Base-by-base conservation (phyloP, 2,888 invertebrate species). In the Listrodromus nycthemerus region DNA sequence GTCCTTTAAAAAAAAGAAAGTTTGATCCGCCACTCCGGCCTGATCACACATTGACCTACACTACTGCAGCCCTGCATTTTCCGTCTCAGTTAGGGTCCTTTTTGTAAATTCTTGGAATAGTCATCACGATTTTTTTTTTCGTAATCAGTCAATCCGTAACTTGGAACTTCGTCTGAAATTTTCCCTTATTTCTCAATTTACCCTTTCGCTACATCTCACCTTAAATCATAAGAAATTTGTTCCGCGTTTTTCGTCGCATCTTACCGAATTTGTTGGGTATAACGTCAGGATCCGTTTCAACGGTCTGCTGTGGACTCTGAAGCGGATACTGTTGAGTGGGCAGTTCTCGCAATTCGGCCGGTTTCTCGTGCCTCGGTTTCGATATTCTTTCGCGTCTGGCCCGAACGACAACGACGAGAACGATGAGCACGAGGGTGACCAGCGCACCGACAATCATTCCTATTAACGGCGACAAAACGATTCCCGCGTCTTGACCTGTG, bases 201-300 rank as follows among this genome's bases (percentile, higher is more conserved):
- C 10, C 41, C 41, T 41, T 41, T 41, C 41, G 41, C 41, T 16
- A 3, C 13, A 2, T 13, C 0, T 4, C 10, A 3, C 16, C 4
- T 55, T 6, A 4, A 70, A 77, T 19, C 33, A 52, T 4, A 13
- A 0, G 3, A 13, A 61, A 45, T 48, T 30, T 13, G n/a, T 7
- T 10, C 21, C 37, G 24, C 16, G 1, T 16, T 16, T 16, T 16
- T 16, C 13, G 6, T 10, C 24, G 10, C 65, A 77, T 89, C 94
- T 94, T 94, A 96, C 96, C 96, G 89, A 96, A 96, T 94, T 96
- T 96, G 85, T 96, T 96, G 85, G 96, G 96, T 92, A 96, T 96
- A 83, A 96, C 95, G 93, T 96, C 96, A 21, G 96, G 96, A 94
- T 96, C 96, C 88, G 95, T 94, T 89, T 95, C 95, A 88, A 95